Conservation (phyloP, 2,113 vertebrate genomes). For the Paracanthobrama guichenoti region DNA sequence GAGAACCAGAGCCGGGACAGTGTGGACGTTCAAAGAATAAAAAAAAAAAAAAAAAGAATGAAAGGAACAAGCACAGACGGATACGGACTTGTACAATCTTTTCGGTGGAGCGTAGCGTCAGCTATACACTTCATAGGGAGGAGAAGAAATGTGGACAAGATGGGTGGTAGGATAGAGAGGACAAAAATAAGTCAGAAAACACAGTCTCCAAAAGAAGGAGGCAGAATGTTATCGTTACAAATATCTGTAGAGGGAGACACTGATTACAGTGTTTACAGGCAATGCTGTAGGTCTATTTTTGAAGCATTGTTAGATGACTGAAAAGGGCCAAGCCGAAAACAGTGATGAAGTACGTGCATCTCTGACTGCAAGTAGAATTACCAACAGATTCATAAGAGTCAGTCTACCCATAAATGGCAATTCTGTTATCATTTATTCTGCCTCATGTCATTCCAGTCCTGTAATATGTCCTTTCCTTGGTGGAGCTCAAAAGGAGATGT, state of each 20-base stretch:
- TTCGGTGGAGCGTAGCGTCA: conserved; percentile 39
- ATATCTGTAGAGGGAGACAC: conserved; percentile 12
- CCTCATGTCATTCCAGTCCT: neutral
- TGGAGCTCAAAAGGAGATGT: neutral
- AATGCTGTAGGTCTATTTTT: conserved; percentile 32
- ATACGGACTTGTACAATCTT: conserved; percentile 33
- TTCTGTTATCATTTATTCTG: neutral
- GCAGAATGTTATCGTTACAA: conserved; percentile 36
- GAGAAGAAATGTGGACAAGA: conserved; percentile 53
- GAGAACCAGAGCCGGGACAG: conserved; percentile 1
- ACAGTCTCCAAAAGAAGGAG: conserved; percentile 37
- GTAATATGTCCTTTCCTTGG: neutral
- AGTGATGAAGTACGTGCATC: neutral
- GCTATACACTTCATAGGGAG: conserved; percentile 49
- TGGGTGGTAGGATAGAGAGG: conserved; percentile 48
- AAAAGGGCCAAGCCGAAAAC: neutral
- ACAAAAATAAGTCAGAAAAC: conserved; percentile 52
- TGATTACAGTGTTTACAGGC: conserved; percentile 38
- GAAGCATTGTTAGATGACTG: conserved; percentile 19
- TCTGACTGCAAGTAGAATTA: neutral
- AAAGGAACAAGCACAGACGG: conserved; percentile 42
- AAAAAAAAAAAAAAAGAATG: conserved; percentile 36
- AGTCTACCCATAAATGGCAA: neutral
- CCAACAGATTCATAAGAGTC: neutral
- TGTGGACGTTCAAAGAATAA: conserved; percentile 20